phyloP scores from a whole-genome alignment of 2,797 vertebrate genomes.

The Arrhamphus sclerolepis region DNA sequence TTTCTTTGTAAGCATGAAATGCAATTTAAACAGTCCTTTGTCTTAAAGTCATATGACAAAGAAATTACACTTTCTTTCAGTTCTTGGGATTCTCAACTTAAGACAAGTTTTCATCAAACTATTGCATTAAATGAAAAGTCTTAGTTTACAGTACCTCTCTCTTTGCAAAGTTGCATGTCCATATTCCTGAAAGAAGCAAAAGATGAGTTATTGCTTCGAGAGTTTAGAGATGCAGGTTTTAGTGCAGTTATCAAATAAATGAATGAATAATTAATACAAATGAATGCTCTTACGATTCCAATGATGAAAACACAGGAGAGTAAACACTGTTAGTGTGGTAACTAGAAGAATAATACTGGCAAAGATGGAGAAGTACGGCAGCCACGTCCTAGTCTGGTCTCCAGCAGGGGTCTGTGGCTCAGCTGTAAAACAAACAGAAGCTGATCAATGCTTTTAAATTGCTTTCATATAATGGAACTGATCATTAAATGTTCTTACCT shows the following conservation, averaged over 20 bases:
- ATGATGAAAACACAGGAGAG: constrained; percentile 2
- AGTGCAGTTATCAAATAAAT: not conserved
- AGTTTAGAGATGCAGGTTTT: not conserved
- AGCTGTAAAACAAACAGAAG: not conserved
- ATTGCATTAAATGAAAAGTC: too few relatives aligned
- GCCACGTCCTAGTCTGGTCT: not conserved
- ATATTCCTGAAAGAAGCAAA: constrained; percentile 18
- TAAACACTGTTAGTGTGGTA: not conserved
- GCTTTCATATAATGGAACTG: not conserved
- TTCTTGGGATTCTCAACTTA: too few relatives aligned
- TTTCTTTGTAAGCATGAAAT: not conserved
- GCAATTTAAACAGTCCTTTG: too few relatives aligned
- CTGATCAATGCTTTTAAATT: not conserved
- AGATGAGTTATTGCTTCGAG: not conserved
- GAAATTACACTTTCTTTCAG: too few relatives aligned
- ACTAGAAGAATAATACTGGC: constrained; percentile 31
- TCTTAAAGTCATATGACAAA: too few relatives aligned
- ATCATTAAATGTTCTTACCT: constrained; percentile 21
- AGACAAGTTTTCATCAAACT: too few relatives aligned
- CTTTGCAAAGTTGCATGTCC: not conserved
- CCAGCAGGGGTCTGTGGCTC: fast-evolving
- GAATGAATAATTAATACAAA: too few relatives aligned
- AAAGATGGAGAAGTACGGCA: constrained; percentile 49
- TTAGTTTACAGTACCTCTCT: constrained; percentile 49
- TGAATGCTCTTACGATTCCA: constrained; percentile 41